phyloP scores from a whole-genome alignment of 2,113 vertebrate species.

The Octodon degus region DNA sequence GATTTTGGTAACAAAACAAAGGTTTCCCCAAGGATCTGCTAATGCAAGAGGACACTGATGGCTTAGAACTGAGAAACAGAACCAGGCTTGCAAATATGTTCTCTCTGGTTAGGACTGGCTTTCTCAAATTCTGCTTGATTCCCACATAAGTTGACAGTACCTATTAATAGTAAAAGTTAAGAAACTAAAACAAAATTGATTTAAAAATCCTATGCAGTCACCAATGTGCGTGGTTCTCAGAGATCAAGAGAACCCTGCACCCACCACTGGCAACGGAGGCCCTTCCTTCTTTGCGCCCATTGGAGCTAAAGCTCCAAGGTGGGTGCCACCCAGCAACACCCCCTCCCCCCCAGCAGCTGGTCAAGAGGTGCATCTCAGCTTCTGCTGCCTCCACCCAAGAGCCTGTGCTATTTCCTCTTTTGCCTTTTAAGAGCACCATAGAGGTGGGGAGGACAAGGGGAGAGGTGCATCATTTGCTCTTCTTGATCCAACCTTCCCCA shows the following conservation, averaged over 20 bases:
- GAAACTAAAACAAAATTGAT: neutral
- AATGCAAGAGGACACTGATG: neutral
- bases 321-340: neutral
- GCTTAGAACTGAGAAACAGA: neutral
- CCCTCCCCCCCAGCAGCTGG: neutral
- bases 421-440: constrained; percentile 58
- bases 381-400: neutral
- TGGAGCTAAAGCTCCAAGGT: neutral
- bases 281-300: neutral
- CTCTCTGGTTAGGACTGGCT: neutral
- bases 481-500: neutral
- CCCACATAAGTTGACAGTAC: neutral
- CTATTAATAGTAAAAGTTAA: neutral
- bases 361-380: accelerated
- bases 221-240: neutral
- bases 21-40: no score
- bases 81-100: neutral
- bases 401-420: neutral
- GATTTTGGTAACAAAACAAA: neutral
- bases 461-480: neutral
- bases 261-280: neutral
- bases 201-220: neutral
- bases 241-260: neutral
- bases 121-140: neutral
- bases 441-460: neutral